Percentiles rank a stretch among this genome's conserved stretches.
Evolutionary conservation across 2,797 vertebrate species (phyloP).

Genomic region (Eospalax fontanierii): DNA sequence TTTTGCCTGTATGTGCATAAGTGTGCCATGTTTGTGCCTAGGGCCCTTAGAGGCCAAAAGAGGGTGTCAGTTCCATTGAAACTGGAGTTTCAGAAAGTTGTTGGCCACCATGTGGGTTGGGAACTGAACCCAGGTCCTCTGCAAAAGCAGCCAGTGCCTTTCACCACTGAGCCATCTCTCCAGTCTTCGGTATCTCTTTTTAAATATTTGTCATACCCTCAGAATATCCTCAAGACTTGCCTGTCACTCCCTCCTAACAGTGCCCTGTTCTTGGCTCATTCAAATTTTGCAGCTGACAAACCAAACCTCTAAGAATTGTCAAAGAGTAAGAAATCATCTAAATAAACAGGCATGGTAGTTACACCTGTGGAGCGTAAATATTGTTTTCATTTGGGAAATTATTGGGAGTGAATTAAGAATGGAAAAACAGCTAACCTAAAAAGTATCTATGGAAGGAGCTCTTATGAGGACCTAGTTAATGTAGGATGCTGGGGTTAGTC

Average conservation of each 20-base stretch:
- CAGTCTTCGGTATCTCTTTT: not conserved
- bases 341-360: not conserved
- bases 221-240: not conserved
- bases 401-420: not conserved
- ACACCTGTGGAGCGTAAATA: not conserved
- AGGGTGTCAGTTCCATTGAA: no score
- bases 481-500: not conserved
- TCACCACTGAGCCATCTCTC: not conserved
- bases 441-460: not conserved
- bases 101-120: no score
- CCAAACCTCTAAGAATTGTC: not conserved
- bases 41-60: no score
- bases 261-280: not conserved
- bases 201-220: not conserved
- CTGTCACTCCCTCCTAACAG: not conserved
- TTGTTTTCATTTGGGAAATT: slow-evolving; percentile 43
- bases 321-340: slow-evolving; percentile 23
- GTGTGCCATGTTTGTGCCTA: no score
- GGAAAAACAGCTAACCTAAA: not conserved
- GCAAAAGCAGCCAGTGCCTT: not conserved
- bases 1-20: no score
- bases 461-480: not conserved
- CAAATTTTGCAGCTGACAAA: slow-evolving; percentile 14
- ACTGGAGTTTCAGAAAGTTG: no score
- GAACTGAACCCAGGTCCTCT: not conserved